These are phyloP conservation scores for Crotalus viridis DNA, from an alignment of 2,113 vertebrate genomes.

Conservation along the genomic window DNA sequence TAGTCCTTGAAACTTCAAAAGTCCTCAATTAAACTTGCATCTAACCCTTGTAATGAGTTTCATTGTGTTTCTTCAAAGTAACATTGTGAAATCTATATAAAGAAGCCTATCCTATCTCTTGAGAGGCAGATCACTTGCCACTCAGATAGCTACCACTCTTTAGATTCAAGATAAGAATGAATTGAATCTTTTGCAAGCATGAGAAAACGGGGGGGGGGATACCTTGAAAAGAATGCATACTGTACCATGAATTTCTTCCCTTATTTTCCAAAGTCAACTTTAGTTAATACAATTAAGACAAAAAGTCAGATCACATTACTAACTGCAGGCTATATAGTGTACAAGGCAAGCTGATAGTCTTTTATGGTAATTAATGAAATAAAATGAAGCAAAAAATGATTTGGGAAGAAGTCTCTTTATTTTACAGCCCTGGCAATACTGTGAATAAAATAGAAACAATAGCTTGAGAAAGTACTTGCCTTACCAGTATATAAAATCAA, in stretches of 20 bases:
- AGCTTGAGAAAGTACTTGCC: not conserved
- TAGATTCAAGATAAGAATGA: conserved; percentile 20
- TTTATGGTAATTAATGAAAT: not conserved
- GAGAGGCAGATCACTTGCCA: conserved; percentile 11
- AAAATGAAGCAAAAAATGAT: not conserved
- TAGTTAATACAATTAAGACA: conserved; percentile 27
- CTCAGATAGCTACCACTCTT: conserved; percentile 23
- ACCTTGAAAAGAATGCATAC: conserved; percentile 29
- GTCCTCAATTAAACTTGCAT: not conserved
- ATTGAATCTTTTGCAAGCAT: conserved; percentile 31
- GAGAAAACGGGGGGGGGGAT: conserved; percentile 8
- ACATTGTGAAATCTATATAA: conserved; percentile 22
- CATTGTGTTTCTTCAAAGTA: not conserved
- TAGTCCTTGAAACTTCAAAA: not conserved
- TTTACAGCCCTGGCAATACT: too few species aligned
- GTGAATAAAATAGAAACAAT: not conserved
- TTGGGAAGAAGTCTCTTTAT: not conserved
- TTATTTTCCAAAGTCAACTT: conserved; percentile 17
- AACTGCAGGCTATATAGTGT: not conserved
- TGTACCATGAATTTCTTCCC: not conserved
- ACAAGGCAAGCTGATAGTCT: not conserved
- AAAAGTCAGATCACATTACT: conserved; percentile 35
- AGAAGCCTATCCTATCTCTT: conserved; percentile 22
- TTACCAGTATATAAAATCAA: not conserved
- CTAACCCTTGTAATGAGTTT: not conserved